phyloP scores from a whole-genome alignment of 2,888 invertebrate species.

The Eupithecia inturbata region DNA sequence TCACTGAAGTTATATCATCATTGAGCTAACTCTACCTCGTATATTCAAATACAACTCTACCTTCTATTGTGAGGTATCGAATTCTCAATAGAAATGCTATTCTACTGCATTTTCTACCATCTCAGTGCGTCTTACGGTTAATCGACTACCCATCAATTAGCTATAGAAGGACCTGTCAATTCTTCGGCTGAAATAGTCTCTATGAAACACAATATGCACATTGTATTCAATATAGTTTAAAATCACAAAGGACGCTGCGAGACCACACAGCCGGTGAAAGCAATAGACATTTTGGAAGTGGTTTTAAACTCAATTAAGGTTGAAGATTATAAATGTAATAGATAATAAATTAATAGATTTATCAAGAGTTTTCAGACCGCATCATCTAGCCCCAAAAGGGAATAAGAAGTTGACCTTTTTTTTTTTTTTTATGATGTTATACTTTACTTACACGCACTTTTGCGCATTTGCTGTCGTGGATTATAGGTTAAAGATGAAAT shows the following conservation, averaged over 20 bases:
- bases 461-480: too few species aligned
- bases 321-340: background rate
- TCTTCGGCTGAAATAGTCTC: background rate
- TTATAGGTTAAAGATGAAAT: too few species aligned
- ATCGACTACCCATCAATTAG: background rate
- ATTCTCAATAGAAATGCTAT: background rate
- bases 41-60: too few species aligned
- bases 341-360: too few species aligned
- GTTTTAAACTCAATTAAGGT: background rate
- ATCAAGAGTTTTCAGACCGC: too few species aligned
- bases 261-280: slow-evolving; percentile 24
- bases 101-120: background rate
- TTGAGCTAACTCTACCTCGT: too few species aligned
- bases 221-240: slow-evolving; percentile 40
- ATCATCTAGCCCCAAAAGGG: too few species aligned
- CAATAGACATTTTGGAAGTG: slow-evolving; percentile 7
- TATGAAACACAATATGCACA: slow-evolving; percentile 31
- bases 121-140: background rate
- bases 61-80: background rate
- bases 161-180: slow-evolving; percentile 15
- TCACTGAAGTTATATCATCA: too few species aligned
- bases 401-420: too few species aligned
- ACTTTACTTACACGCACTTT: too few species aligned
- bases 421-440: too few species aligned
- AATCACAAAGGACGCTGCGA: slow-evolving; percentile 30